phyloP scores from a whole-genome alignment of 2,797 vertebrate species.

The Falco berigora region DNA sequence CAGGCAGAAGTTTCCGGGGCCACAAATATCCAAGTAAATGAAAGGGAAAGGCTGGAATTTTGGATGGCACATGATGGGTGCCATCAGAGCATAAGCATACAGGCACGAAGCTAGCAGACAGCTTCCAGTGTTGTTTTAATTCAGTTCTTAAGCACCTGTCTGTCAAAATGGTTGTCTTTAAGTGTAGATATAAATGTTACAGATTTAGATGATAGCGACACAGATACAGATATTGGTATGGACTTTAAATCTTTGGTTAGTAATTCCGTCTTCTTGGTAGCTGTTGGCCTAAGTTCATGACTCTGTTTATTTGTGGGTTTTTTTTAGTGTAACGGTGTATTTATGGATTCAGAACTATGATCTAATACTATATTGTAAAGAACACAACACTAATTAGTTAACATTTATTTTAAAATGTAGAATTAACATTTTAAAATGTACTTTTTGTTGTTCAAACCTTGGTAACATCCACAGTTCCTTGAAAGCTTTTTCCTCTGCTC shows the following conservation, averaged over 20 bases:
- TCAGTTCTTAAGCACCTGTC: neutral
- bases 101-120: neutral
- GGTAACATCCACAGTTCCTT: conserved; percentile 65
- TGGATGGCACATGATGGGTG: neutral
- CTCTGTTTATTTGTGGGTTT: neutral
- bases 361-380: neutral
- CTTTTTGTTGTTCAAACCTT: conserved; percentile 60
- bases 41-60: neutral
- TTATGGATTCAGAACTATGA: neutral
- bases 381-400: neutral
- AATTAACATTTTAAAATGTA: neutral
- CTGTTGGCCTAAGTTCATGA: neutral
- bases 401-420: neutral
- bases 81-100: neutral
- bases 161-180: neutral
- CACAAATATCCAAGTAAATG: neutral
- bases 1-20: neutral
- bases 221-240: neutral
- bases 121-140: neutral
- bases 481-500: conserved; percentile 34
- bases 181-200: neutral
- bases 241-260: neutral
- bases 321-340: neutral
- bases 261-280: neutral
- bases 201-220: neutral